Evolutionary conservation across 2,797 vertebrate species (phyloP).

Genomic region (Graptemys geographica): DNA sequence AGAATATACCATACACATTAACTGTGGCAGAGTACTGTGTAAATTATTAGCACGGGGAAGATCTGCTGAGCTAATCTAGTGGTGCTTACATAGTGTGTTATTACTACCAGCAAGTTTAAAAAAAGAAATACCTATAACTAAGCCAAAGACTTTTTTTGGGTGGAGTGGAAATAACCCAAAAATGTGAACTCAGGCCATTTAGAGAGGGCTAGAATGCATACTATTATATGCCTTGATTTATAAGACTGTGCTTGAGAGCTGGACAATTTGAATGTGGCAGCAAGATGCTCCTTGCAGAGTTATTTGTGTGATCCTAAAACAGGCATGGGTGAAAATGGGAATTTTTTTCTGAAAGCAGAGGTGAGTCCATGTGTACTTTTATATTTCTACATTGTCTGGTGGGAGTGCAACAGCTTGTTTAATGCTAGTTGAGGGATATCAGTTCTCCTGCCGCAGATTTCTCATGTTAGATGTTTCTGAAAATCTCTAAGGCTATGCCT

Average conservation of each 20-base stretch:
- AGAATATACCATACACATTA: neutral
- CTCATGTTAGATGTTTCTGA: neutral
- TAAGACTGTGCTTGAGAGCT: neutral
- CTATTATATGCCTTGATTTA: neutral
- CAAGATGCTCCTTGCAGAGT: neutral
- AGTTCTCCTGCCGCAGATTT: neutral
- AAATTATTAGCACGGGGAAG: neutral
- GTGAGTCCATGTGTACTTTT: neutral
- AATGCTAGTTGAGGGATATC: neutral
- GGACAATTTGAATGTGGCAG: neutral
- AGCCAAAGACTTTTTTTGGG: conserved; percentile 19
- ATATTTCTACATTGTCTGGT: neutral
- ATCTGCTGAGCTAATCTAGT: neutral
- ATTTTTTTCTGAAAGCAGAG: neutral
- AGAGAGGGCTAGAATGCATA: neutral
- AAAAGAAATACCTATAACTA: conserved; percentile 38
- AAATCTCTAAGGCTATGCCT: neutral
- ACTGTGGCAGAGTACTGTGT: neutral
- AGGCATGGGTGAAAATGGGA: neutral
- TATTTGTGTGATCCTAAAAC: neutral
- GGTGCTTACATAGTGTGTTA: neutral
- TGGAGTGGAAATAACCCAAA: conserved; percentile 1
- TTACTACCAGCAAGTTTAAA: conserved; percentile 24
- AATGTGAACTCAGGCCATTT: neutral
- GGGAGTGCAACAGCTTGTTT: neutral